A percentile compares a stretch with the other conserved stretches of the same genome.
Evolutionary conservation across 64 coral and sea anemone species (phyloP).

Genomic region (Stichodactyla mertensii): DNA sequence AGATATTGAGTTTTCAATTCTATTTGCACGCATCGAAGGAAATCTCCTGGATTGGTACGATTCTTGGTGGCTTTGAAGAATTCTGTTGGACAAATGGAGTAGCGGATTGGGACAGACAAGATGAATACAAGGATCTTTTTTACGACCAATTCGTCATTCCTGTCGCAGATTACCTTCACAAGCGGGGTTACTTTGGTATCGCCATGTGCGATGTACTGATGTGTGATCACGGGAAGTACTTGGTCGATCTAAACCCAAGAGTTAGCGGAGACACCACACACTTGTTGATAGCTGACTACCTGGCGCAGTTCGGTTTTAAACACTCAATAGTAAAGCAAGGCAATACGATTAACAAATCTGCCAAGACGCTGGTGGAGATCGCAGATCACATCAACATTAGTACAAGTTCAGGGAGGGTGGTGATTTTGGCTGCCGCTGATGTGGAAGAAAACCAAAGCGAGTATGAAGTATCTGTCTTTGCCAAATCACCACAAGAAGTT

Average conservation of each 20-base stretch:
- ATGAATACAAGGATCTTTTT: not conserved
- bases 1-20: slow-evolving; percentile 38
- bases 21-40: slow-evolving; percentile 29
- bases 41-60: slow-evolving; percentile 30
- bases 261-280: slow-evolving; percentile 40
- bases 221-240: slow-evolving; percentile 29
- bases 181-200: not conserved
- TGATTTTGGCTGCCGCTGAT: slow-evolving; percentile 3
- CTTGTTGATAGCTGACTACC: slow-evolving; percentile 20
- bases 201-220: slow-evolving; percentile 5
- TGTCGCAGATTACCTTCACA: not conserved
- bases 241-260: slow-evolving; percentile 43
- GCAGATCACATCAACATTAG: slow-evolving; percentile 15
- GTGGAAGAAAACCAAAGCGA: slow-evolving; percentile 5
- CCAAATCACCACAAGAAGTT: slow-evolving; percentile 15
- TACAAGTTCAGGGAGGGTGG: not conserved
- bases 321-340: slow-evolving; percentile 15
- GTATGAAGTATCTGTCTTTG: slow-evolving; percentile 40
- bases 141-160: not conserved
- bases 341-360: not conserved
- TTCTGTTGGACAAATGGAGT: not conserved
- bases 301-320: slow-evolving; percentile 15
- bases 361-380: slow-evolving; percentile 10
- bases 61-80: not conserved
- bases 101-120: not conserved